Evolutionary conservation across 2,888 invertebrate species (phyloP).

Genomic region (Temnothorax rugatulus): DNA sequence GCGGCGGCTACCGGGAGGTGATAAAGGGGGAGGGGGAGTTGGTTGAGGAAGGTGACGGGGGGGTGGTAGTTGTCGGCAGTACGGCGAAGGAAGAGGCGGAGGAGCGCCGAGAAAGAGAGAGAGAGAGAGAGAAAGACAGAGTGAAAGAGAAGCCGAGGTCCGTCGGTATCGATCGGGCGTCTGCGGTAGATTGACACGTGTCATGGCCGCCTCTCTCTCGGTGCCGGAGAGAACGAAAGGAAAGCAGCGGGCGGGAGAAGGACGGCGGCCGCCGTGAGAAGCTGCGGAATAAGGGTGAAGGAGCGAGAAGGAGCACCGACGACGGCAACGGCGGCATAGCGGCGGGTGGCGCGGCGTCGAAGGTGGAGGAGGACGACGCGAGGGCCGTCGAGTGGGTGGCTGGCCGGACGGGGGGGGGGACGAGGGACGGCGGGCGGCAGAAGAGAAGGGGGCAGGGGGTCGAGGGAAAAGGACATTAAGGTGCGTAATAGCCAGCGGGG

Average conservation of each 20-base stretch:
- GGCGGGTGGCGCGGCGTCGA: constrained; percentile 68
- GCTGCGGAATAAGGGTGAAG: constrained; percentile 52
- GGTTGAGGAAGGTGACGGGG: constrained; percentile 57
- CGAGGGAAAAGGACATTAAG: constrained; percentile 85
- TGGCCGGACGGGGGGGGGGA: constrained; percentile 71
- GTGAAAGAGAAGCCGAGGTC: constrained; percentile 80
- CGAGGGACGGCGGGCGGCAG: constrained; percentile 41
- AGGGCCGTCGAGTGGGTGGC: constrained; percentile 47
- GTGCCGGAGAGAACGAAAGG: constrained; percentile 72
- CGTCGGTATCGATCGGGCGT: constrained; percentile 86
- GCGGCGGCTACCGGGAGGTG: constrained; percentile 50
- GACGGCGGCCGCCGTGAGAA: constrained; percentile 52
- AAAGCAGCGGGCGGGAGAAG: constrained; percentile 63
- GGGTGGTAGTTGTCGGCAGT: constrained; percentile 72
- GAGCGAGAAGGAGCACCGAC: constrained; percentile 51
- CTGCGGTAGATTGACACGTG: constrained; percentile 86
- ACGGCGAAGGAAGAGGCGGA: constrained; percentile 76
- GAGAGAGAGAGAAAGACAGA: constrained; percentile 2
- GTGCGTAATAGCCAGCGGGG: constrained; percentile 86
- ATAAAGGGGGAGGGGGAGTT: constrained; percentile 64
- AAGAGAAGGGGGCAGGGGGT: constrained; percentile 64
- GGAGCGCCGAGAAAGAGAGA: constrained; percentile 65
- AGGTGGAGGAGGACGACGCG: constrained; percentile 74
- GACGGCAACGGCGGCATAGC: constrained; percentile 58
- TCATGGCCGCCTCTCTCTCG: constrained; percentile 85